A percentile compares a stretch with the other conserved stretches of the same genome.
phyloP scores from a whole-genome alignment of 2,888 invertebrate species.

The Microchrysa polita region DNA sequence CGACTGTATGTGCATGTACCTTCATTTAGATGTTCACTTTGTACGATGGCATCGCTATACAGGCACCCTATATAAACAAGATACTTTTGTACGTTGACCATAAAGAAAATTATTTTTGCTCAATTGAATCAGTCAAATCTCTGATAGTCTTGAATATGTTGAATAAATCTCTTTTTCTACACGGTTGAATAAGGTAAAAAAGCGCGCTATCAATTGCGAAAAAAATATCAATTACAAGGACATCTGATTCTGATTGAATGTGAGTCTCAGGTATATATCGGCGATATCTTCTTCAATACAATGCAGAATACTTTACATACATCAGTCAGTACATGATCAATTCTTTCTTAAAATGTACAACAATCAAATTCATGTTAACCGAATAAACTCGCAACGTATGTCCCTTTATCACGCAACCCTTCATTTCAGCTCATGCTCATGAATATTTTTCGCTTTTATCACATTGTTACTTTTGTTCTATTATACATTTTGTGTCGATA shows the following conservation, averaged over 20 bases:
- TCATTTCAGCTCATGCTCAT: background rate
- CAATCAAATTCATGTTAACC: background rate
- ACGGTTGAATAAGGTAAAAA: background rate
- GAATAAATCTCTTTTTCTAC: background rate
- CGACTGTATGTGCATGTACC: too few relatives aligned
- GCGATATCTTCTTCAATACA: conserved; percentile 34
- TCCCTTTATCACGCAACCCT: background rate
- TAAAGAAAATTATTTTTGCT: background rate
- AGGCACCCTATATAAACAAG: too few relatives aligned
- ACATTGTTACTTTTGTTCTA: background rate
- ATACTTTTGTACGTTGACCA: too few relatives aligned
- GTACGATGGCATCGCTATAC: too few relatives aligned
- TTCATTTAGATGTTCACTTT: too few relatives aligned
- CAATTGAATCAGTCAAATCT: conserved; percentile 4
- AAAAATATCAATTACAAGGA: conserved; percentile 7
- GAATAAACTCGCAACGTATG: background rate
- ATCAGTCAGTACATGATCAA: background rate
- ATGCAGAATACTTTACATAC: background rate
- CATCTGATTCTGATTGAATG: background rate
- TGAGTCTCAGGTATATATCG: too few relatives aligned
- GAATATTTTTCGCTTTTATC: conserved; percentile 23
- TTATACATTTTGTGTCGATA: background rate
- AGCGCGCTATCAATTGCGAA: background rate
- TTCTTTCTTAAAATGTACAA: background rate
- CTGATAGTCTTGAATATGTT: background rate